Evolutionary conservation across 2,797 vertebrate genomes (phyloP), one percentile per base, ranked within the genome.

Genomic region (Muscicapa comitata): DNA sequence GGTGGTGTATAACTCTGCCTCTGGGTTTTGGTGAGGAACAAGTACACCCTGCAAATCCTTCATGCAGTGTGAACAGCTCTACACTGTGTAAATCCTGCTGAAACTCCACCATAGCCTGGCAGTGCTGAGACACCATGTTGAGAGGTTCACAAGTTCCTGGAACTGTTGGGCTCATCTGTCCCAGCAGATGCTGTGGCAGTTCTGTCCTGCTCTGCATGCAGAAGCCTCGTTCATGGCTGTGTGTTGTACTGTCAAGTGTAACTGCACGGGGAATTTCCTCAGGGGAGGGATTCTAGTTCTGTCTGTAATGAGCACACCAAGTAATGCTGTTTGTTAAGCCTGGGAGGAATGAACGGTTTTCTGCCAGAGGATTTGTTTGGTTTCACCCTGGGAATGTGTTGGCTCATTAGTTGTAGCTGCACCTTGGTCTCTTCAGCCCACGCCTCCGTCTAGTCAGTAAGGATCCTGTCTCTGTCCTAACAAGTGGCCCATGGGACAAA

Each of bases 141-240:
- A 61, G 72, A 17, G 11, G 43, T 24, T 33, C 33, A 20, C 6
- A 29, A 70, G 20, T 5, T 1, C 17, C 7, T 3, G 10, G 12
- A 15, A 13, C 24, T 1, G 0, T 18, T 2, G 0, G 53, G 26
- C 45, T 59, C 2, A 0, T 28, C 40, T 54, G 43, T 63, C n/a
- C 17, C 43, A 13, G 14, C 16, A 38, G 67, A 9, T 35, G 37
- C 40, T 0, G 42, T 10, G 18, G 53, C 45, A 24, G 8, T 43
- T 47, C 1, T 1, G 7, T 51, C 48, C 19, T 63, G 48, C 65
- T 21, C 50, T 2, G 3, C 55, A 1, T 35, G 10, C 11, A 47
- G 62, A 28, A 58, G 37, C 48, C 43, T 25, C 0, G 0, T n/a
- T 83, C 50, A 5, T 51, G 9, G 31, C 78, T 81, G 16, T 2